These are phyloP conservation scores for Dendrolimus kikuchii DNA, from an alignment of 1,140 invertebrate species.

Conservation along the genomic window DNA sequence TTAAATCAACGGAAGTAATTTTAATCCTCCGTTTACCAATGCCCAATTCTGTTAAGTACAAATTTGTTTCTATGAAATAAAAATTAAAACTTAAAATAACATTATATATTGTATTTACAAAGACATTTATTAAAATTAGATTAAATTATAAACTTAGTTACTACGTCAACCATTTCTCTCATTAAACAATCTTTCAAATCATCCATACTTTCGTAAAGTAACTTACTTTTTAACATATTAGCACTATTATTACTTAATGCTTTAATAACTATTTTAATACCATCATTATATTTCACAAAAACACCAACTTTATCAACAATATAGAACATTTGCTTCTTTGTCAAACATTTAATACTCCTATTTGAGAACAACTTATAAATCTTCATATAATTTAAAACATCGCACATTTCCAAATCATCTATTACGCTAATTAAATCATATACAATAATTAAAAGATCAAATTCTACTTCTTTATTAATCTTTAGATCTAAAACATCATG, in stretches of 20 bases:
- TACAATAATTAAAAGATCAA: slow-evolving; percentile 39
- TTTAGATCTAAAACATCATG: slow-evolving; percentile 33
- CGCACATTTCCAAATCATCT: slow-evolving; percentile 28
- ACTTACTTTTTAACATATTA: slow-evolving; percentile 32
- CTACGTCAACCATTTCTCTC: slow-evolving; percentile 25
- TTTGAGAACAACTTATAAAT: slow-evolving; percentile 41
- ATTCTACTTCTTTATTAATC: slow-evolving; percentile 47
- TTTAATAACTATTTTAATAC: slow-evolving; percentile 29
- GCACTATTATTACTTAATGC: slow-evolving; percentile 27
- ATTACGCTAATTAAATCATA: slow-evolving; percentile 34
- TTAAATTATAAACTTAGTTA: slow-evolving; percentile 31
- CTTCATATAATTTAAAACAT: slow-evolving; percentile 35
- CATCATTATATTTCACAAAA: slow-evolving; percentile 23
- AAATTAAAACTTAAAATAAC: too few species aligned
- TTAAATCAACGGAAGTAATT: too few species aligned
- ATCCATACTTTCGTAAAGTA: slow-evolving; percentile 8
- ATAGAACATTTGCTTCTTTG: slow-evolving; percentile 42
- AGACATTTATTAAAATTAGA: slow-evolving; percentile 1
- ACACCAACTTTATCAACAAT: slow-evolving; percentile 31
- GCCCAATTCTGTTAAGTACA: too few species aligned
- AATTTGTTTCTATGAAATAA: too few species aligned
- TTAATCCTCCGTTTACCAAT: too few species aligned
- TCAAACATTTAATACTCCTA: slow-evolving; percentile 42
- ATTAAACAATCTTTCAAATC: slow-evolving; percentile 21
- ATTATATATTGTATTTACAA: neutral